Evolutionary conservation across 2,888 invertebrate species (phyloP).

Genomic region (Lutraria lutraria): DNA sequence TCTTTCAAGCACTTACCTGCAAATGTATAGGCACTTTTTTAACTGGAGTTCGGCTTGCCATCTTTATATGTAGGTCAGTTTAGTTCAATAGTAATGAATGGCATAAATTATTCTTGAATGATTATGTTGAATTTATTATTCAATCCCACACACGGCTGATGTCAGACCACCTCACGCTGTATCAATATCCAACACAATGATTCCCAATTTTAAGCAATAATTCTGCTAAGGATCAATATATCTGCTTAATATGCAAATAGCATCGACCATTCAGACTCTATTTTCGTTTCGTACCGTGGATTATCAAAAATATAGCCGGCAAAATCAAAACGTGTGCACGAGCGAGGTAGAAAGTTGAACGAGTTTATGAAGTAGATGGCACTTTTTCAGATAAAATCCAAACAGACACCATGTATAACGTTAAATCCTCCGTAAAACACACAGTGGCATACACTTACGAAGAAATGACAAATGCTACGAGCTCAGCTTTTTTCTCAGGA

Average conservation of each 20-base stretch:
- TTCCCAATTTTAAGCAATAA: slow-evolving; percentile 23
- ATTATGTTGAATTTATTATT: slow-evolving; percentile 25
- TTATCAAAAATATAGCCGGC: background rate
- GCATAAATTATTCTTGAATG: slow-evolving; percentile 3
- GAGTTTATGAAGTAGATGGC: slow-evolving; percentile 32
- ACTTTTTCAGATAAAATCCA: slow-evolving; percentile 33
- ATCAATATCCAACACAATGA: slow-evolving; percentile 22
- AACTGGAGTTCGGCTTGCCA: slow-evolving; percentile 87
- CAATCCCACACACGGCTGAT: background rate
- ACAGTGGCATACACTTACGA: slow-evolving; percentile 44
- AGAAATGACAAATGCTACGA: slow-evolving; percentile 50
- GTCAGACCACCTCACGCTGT: background rate
- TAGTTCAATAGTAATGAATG: slow-evolving; percentile 21
- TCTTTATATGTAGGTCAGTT: slow-evolving; percentile 36
- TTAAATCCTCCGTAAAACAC: slow-evolving; percentile 42
- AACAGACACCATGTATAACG: slow-evolving; percentile 20
- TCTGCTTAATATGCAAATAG: slow-evolving; percentile 46
- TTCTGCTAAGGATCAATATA: slow-evolving; percentile 27
- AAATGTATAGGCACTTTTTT: slow-evolving; percentile 97
- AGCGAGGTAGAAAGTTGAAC: slow-evolving; percentile 18
- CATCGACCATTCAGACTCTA: slow-evolving; percentile 40
- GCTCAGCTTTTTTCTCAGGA: slow-evolving; percentile 48
- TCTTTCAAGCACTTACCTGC: slow-evolving; percentile 75
- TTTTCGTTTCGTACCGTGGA: slow-evolving; percentile 27
- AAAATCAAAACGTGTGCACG: background rate